phyloP scores from a whole-genome alignment of 2,888 invertebrate species.

The Tanaodytes sp. region DNA sequence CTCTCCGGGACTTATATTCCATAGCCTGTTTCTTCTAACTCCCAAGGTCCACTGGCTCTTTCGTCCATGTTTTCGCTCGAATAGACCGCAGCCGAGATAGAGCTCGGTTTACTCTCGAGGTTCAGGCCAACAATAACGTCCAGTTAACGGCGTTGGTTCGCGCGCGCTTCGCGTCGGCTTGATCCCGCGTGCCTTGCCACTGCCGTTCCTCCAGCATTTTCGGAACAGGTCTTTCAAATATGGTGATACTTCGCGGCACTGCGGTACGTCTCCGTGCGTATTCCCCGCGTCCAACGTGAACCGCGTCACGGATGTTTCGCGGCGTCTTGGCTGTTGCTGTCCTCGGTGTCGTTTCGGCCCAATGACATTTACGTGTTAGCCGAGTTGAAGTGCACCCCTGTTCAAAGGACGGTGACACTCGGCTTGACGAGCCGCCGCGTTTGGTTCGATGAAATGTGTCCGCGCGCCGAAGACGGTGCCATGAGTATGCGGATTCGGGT shows the following conservation, averaged over 20 bases:
- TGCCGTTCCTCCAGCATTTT: not conserved
- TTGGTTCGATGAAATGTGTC: conserved; percentile 63
- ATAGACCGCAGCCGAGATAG: conserved; percentile 54
- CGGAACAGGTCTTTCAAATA: conserved; percentile 27
- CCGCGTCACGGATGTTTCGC: not conserved
- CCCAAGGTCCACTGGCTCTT: conserved; percentile 53
- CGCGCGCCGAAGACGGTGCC: conserved; percentile 67
- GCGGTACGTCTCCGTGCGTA: not conserved
- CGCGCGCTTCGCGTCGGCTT: conserved; percentile 64
- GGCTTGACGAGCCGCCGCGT: too few species aligned
- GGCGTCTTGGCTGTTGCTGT: not conserved
- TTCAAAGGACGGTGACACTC: too few species aligned
- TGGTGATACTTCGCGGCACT: conserved; percentile 13
- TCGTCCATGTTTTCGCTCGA: conserved; percentile 50
- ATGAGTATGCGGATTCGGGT: conserved; percentile 29
- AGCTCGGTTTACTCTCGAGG: too few species aligned
- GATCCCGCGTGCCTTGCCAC: conserved; percentile 23
- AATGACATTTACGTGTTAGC: too few species aligned
- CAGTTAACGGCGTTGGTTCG: too few species aligned
- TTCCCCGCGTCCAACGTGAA: not conserved
- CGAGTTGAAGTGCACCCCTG: not conserved
- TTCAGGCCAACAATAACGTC: conserved; percentile 69
- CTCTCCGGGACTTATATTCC: too few species aligned
- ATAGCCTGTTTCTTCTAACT: conserved; percentile 63
- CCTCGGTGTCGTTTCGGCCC: not conserved